Base-by-base conservation (phyloP, 2,113 vertebrate species). In the Pteropus alecto region DNA sequence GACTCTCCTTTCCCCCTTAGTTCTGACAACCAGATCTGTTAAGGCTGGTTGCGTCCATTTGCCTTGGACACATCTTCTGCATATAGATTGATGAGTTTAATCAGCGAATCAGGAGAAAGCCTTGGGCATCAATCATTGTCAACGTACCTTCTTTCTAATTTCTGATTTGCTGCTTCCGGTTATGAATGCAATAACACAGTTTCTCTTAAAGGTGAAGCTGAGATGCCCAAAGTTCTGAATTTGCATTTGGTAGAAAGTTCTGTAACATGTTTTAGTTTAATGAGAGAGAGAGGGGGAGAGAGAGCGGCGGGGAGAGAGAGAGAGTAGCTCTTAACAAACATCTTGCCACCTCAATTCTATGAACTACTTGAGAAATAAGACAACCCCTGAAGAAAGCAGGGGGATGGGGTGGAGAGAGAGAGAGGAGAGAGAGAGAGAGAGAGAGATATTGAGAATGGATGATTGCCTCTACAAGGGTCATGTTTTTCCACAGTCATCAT, bases 61-160 rank as follows among this genome's bases (percentile, higher is more conserved):
- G 98, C 99, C 99, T 99, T 95, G 99, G 99, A 99, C 99, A 98
- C 96, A 98, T 99, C 97, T 98, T 99, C 98, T 99, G 98, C 98
- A 99, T 99, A 99, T 99, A 99, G 99, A 99, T 99, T 99, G 99
- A 99, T 99, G 99, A 99, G 99, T 99, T 99, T 99, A 99, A 99
- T 99, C 99, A 99, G 99, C 98, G 74, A 99, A 99, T 99, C 99
- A 99, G 99, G 99, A 99, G 98, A 97, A 99, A 98, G 98, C 98
- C 99, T 99, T 98, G 99, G 98, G 98, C 99, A 99, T 99, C 99
- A 99, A 99, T 99, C 99, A 99, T 98, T 99, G 99, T 99, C 99
- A 99, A 68, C 71, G 77, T 97, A 97, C 98, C 98, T 99, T 98
- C 98, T 98, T 98, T 98, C 99, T 99, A 97, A 98, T 98, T 99